These are phyloP conservation scores for Congeria kusceri DNA, from an alignment of 2,888 invertebrate genomes.

Conservation along the genomic window DNA sequence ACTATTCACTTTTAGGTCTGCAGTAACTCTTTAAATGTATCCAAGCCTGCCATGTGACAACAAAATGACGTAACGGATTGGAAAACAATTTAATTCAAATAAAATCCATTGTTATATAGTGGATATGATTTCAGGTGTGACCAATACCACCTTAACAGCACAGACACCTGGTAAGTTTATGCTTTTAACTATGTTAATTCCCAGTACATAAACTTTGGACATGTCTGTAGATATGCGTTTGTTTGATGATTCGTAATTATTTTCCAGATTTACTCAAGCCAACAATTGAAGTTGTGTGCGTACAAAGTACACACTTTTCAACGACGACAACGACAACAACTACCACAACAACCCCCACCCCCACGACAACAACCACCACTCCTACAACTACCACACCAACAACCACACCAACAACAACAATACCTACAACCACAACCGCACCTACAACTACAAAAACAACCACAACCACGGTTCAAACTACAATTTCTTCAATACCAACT, in stretches of 20 bases:
- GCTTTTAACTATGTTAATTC: too few relatives aligned
- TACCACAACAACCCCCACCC: not conserved
- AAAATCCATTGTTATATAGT: too few relatives aligned
- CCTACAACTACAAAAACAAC: not conserved
- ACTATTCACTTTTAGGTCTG: too few relatives aligned
- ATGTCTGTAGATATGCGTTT: too few relatives aligned
- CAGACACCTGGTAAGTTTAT: too few relatives aligned
- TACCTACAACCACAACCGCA: not conserved
- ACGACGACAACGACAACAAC: not conserved
- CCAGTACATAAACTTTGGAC: too few relatives aligned
- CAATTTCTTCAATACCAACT: not conserved
- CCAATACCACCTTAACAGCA: too few relatives aligned
- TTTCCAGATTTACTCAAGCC: not conserved
- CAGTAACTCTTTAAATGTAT: too few relatives aligned
- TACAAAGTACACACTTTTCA: not conserved
- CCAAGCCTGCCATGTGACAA: too few relatives aligned
- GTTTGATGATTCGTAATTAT: not conserved
- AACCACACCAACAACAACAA: not conserved
- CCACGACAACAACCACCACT: not conserved
- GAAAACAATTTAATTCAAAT: too few relatives aligned
- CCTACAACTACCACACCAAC: not conserved
- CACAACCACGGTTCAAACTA: not conserved
- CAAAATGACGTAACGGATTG: too few relatives aligned
- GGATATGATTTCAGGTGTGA: too few relatives aligned
- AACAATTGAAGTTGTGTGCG: not conserved